phyloP scores from a whole-genome alignment of 2,888 invertebrate species.

The Torymus aiolomorphi region DNA sequence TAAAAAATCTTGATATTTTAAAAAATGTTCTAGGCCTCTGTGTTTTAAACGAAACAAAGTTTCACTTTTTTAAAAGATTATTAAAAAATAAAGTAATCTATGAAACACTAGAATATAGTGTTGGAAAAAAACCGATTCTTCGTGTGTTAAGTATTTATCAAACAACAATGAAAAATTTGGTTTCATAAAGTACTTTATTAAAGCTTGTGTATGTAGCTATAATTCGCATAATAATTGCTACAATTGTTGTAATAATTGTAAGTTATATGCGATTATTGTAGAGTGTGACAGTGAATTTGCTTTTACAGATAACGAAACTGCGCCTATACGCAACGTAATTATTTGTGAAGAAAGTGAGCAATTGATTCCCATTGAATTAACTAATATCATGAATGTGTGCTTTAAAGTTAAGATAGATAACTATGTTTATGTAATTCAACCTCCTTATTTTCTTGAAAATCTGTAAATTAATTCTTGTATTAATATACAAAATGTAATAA shows the following conservation, averaged over 20 bases:
- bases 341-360: background rate
- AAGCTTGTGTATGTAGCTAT: background rate
- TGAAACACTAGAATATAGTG: conserved; percentile 20
- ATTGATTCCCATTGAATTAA: background rate
- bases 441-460: too few species aligned
- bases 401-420: background rate
- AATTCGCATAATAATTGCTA: background rate
- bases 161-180: background rate
- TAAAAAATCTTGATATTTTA: background rate
- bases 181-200: background rate
- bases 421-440: conserved; percentile 1
- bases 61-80: conserved; percentile 22
- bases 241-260: background rate
- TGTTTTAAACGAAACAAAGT: background rate
- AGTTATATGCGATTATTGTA: background rate
- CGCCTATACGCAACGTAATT: background rate
- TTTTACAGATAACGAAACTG: background rate
- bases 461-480: too few species aligned
- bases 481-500: too few species aligned
- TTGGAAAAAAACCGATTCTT: background rate
- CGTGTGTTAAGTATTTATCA: conserved; percentile 5
- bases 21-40: background rate
- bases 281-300: background rate
- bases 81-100: conserved; percentile 11
- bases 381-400: background rate